These are phyloP conservation scores for Seriola aureovittata DNA, from an alignment of 2,113 vertebrate species.

Conservation along the genomic window DNA sequence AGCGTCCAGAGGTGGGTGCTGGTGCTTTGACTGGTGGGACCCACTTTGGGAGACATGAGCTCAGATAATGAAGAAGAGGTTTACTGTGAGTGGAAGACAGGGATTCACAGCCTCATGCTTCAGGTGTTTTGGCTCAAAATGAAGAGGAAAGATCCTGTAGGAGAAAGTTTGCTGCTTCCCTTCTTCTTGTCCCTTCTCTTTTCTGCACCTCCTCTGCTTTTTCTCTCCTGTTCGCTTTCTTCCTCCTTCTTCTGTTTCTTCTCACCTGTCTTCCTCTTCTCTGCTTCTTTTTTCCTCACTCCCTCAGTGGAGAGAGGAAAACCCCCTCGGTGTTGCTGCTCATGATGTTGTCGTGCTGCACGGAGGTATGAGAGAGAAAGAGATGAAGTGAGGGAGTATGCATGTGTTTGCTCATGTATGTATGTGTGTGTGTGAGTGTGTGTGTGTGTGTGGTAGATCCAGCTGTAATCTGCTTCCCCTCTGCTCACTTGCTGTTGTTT, in stretches of 20 bases:
- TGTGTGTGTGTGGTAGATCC: slow-evolving; percentile 40
- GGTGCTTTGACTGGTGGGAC: background rate
- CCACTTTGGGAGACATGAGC: slow-evolving; percentile 58
- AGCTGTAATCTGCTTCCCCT: slow-evolving; percentile 70
- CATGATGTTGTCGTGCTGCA: slow-evolving; percentile 54
- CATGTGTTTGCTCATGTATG: slow-evolving; percentile 10
- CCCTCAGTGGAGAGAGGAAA: slow-evolving; percentile 23
- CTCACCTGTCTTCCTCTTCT: background rate
- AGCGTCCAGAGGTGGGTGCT: slow-evolving; percentile 50
- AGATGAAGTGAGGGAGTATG: slow-evolving; percentile 33
- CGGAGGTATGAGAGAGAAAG: slow-evolving; percentile 38
- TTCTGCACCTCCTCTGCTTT: background rate
- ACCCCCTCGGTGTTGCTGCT: slow-evolving; percentile 7
- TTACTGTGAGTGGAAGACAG: slow-evolving; percentile 14
- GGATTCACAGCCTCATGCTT: slow-evolving; percentile 56
- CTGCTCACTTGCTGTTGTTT: slow-evolving; percentile 38
- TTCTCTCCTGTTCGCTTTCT: background rate
- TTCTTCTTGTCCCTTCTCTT: background rate
- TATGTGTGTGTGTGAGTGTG: slow-evolving; percentile 3
- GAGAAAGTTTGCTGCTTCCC: slow-evolving; percentile 27
- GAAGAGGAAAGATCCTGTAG: slow-evolving; percentile 13
- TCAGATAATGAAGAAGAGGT: slow-evolving; percentile 13
- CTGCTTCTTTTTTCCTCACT: slow-evolving; percentile 40
- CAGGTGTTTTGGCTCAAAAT: background rate
- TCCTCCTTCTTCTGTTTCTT: background rate